Conservation (phyloP, 2,888 invertebrate species). For the Brachyopa scutellaris region DNA sequence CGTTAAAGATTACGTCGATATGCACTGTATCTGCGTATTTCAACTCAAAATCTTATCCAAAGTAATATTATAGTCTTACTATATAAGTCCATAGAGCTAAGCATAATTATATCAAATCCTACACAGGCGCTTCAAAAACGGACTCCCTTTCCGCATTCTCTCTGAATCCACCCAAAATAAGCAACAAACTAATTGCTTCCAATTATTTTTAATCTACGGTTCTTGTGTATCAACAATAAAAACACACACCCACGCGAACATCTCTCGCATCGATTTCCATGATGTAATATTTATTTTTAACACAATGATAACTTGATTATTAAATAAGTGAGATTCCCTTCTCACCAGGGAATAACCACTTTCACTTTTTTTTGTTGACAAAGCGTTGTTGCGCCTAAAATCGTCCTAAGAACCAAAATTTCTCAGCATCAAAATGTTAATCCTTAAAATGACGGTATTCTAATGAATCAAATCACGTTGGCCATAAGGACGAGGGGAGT, state of each 20-base stretch:
- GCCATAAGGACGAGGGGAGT: too few relatives aligned
- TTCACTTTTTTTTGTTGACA: too few relatives aligned
- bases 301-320: slow-evolving; percentile 9
- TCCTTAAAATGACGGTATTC: slow-evolving; percentile 3
- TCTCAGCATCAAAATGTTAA: slow-evolving; percentile 13
- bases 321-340: slow-evolving; percentile 16
- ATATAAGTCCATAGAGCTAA: too few relatives aligned
- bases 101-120: too few relatives aligned
- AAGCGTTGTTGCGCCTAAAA: too few relatives aligned
- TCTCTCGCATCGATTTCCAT: not conserved
- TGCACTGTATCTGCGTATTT: too few relatives aligned
- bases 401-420: too few relatives aligned
- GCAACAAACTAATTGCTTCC: slow-evolving; percentile 7
- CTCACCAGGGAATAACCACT: not conserved
- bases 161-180: not conserved
- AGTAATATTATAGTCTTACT: too few relatives aligned
- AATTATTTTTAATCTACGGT: slow-evolving; percentile 20
- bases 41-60: too few relatives aligned
- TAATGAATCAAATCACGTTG: not conserved
- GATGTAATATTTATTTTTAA: slow-evolving; percentile 4
- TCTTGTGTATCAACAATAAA: not conserved
- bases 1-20: too few relatives aligned
- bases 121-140: too few relatives aligned
- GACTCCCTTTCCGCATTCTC: too few relatives aligned
- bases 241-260: not conserved